Evolutionary conservation across 2,113 vertebrate species (phyloP), one percentile per base, ranked within the genome.

Genomic region (Cyanoderma ruficeps): DNA sequence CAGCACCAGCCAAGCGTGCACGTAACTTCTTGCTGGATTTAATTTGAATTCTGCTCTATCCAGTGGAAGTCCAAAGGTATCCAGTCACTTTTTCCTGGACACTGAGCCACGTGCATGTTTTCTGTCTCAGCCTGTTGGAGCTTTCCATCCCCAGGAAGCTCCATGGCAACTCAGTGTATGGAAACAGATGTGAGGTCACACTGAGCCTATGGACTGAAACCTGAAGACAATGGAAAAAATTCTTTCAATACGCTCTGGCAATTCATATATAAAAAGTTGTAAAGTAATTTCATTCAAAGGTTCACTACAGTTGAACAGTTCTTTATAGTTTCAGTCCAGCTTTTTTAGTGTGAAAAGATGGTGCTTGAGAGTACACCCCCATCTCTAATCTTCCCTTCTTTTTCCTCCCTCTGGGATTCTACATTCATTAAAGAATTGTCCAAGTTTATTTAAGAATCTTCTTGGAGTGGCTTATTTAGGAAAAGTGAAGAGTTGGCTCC

Each of bases 131-230:
- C 50, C 67, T 68, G 16, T 44, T 63, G 15, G 81, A 95, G 81
- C 41, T 96, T 95, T 91, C 71, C 65, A 49, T 77, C 59, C 14
- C 1, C 2, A 87, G 55, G 78, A 84, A 87, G 17, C 75, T 95
- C 83, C 95, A 87, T 87, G 46, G 81, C 28, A 91, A 94, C 83
- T 60, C 57, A 39, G 37, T 42, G 55, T 57, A 41, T 82, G 79
- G 74, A 95, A 97, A 96, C 80, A 95, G 30, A 79, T 46, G 44
- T 96, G 77, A 94, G 61, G 55, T 94, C 77, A 93, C 89, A n/a
- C 12, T n/a, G 11, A 89, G 22, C 69, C 42, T 74, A 39, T 25
- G 21, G 30, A 65, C 10, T 74, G 83, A 96, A 94, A 93, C 15
- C 24, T 91, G 53, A 94, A 93, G 90, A 87, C 79, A 96, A 79